Percentiles rank a stretch among this genome's conserved stretches.
phyloP scores from a whole-genome alignment of 2,797 vertebrate genomes.

The Melanotaenia trifasciata region DNA sequence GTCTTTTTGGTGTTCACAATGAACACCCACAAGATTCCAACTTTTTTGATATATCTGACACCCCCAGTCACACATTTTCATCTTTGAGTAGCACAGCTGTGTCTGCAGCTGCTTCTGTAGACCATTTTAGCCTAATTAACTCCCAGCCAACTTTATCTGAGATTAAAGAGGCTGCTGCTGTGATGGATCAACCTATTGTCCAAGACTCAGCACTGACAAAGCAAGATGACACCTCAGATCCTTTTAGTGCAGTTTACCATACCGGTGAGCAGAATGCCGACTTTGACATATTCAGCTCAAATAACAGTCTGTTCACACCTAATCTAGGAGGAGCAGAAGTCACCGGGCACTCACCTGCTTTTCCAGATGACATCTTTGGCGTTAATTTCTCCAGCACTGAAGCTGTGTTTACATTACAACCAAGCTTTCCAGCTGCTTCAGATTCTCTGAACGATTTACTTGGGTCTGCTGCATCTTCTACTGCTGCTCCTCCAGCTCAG shows the following conservation, averaged over 20 bases:
- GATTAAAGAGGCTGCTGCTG: constrained; percentile 18
- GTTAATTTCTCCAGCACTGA: constrained; percentile 16
- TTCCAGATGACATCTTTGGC: constrained; percentile 69
- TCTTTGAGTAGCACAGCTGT: constrained; percentile 24
- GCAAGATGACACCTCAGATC: constrained; percentile 21
- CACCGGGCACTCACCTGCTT: constrained; percentile 24
- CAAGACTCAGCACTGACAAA: constrained; percentile 18
- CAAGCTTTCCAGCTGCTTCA: constrained; percentile 17
- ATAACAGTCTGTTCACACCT: constrained; percentile 36
- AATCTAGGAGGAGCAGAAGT: constrained; percentile 32
- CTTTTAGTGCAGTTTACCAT: constrained; percentile 24
- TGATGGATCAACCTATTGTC: constrained; percentile 20
- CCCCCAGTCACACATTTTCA: constrained; percentile 8
- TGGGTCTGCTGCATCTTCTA: constrained; percentile 37
- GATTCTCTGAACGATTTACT: constrained; percentile 58
- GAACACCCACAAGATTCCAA: constrained; percentile 1
- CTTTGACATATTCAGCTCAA: constrained; percentile 73
- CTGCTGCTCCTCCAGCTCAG: constrained; percentile 29
- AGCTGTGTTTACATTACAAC: constrained; percentile 35
- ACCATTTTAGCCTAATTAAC: constrained; percentile 36
- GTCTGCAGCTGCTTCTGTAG: constrained; percentile 17
- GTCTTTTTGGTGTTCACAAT: neutral
- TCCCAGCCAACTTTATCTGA: constrained; percentile 10
- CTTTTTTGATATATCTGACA: constrained; percentile 31
- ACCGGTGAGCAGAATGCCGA: constrained; percentile 13